phyloP scores from a whole-genome alignment of 53 echinoderm and acorn worm genomes.

The Holothuria scabra region DNA sequence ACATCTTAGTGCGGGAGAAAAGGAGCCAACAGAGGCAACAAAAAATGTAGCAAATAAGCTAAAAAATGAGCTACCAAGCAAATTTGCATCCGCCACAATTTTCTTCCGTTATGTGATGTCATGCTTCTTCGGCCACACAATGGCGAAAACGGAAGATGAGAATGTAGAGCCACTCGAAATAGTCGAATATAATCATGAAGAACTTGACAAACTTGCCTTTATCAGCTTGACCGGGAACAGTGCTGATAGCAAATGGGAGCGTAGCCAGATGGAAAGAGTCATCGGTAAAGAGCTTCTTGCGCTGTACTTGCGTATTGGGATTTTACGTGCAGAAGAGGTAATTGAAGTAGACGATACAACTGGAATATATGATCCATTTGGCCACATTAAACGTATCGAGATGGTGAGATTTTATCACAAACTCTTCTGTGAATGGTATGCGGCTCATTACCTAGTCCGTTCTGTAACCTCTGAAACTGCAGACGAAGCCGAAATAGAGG shows the following conservation, averaged over 20 bases:
- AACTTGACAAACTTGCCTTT: constrained; percentile 14
- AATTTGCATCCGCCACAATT: constrained; percentile 29
- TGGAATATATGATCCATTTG: constrained; percentile 4
- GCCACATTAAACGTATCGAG: constrained; percentile 18
- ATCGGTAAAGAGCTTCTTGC: constrained; percentile 9
- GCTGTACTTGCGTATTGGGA: constrained; percentile 35
- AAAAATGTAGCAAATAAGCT: constrained; percentile 34
- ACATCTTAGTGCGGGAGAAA: constrained; percentile 20
- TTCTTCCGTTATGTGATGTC: constrained; percentile 39
- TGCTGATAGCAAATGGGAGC: constrained; percentile 29
- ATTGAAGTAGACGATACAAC: constrained; percentile 23
- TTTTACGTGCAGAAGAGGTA: constrained; percentile 26
- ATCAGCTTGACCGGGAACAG: constrained; percentile 36
- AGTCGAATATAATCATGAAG: constrained; percentile 10
- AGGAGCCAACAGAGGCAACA: constrained; percentile 39
- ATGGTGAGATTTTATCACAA: constrained; percentile 18
- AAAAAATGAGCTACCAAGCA: constrained; percentile 17
- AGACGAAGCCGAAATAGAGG: constrained; percentile 16
- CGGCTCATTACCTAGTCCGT: constrained; percentile 30
- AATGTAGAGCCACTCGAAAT: constrained; percentile 7
- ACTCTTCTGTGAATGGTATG: constrained; percentile 14
- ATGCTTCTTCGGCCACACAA: constrained; percentile 23
- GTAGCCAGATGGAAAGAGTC: constrained; percentile 16
- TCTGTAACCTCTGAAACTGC: background rate
- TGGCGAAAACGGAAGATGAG: constrained; percentile 20